Evolutionary conservation across 2,113 vertebrate genomes (phyloP).

Genomic region (Corythornis cristatus): DNA sequence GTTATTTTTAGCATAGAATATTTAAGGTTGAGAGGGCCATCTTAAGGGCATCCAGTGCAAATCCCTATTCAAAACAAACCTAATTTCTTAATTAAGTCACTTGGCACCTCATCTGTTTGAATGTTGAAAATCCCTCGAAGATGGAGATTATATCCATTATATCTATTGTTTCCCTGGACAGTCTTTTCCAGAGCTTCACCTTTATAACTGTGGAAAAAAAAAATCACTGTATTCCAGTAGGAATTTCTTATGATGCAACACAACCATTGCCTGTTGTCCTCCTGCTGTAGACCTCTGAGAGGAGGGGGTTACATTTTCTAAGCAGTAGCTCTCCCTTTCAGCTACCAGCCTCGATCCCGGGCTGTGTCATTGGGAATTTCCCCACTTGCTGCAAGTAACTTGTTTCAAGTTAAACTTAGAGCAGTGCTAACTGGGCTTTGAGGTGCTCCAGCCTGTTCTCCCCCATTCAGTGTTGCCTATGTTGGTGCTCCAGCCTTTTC

Average conservation of each 20-base stretch:
- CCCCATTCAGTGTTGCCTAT: too few species aligned
- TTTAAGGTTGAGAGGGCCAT: not conserved
- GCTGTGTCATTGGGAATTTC: not conserved
- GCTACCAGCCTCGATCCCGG: not conserved
- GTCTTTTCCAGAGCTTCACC: not conserved
- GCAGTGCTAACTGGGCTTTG: not conserved
- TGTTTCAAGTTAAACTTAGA: not conserved
- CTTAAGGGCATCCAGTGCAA: not conserved
- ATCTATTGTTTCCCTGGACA: not conserved
- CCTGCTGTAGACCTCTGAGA: not conserved
- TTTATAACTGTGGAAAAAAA: not conserved
- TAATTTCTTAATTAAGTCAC: not conserved
- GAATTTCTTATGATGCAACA: not conserved
- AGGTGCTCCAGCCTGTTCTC: not conserved
- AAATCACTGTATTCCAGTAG: not conserved
- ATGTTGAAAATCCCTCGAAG: not conserved
- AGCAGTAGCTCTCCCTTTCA: not conserved
- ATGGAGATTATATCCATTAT: not conserved
- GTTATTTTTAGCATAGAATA: not conserved
- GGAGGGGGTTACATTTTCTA: not conserved
- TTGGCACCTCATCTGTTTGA: not conserved
- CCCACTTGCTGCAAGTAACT: not conserved
- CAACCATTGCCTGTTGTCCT: not conserved
- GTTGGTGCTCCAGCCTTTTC: not conserved
- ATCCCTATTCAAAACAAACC: not conserved